These are phyloP conservation scores for Alethe diademata DNA, from an alignment of 2,113 vertebrate genomes.

Conservation along the genomic window DNA sequence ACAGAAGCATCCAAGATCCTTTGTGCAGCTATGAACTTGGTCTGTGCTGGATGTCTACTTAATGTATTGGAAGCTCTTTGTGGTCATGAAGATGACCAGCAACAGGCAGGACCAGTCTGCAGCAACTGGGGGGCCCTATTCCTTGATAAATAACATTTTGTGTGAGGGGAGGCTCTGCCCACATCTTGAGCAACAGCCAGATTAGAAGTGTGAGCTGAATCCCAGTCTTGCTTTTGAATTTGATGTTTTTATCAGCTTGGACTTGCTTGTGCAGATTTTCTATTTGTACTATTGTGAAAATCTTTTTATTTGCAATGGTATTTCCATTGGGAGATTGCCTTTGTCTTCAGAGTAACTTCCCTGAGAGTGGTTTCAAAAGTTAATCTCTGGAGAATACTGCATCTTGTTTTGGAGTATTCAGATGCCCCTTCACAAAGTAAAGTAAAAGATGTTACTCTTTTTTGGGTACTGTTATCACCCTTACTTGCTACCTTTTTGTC, in stretches of 20 bases:
- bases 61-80: background rate
- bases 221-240: background rate
- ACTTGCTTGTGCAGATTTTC: background rate
- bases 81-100: background rate
- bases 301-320: background rate
- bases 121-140: background rate
- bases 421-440: background rate
- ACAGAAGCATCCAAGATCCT: background rate
- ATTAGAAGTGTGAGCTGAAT: background rate
- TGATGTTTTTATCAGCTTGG: background rate
- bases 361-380: background rate
- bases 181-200: background rate
- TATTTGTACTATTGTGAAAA: background rate
- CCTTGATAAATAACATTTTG: background rate
- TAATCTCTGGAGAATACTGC: background rate
- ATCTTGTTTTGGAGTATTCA: background rate
- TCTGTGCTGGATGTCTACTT: background rate
- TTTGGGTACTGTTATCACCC: background rate
- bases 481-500: background rate
- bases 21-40: background rate
- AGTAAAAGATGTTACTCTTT: background rate
- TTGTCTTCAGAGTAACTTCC: background rate
- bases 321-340: background rate
- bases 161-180: background rate
- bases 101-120: background rate